These are phyloP conservation scores for Protonibea diacanthus DNA, from an alignment of 2,797 vertebrate species.

Conservation along the genomic window DNA sequence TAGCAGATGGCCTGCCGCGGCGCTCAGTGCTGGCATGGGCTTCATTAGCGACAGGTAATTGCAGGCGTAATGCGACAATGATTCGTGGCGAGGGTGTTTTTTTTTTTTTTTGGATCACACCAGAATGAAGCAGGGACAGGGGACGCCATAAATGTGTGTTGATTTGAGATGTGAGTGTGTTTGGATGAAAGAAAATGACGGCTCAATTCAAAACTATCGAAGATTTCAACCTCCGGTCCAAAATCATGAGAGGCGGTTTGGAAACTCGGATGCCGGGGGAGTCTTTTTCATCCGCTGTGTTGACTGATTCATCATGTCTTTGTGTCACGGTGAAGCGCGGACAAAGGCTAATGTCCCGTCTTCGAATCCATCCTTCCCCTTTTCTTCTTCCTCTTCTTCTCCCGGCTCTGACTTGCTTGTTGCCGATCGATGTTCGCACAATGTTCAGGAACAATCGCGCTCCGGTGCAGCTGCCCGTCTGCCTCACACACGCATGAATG, in stretches of 20 bases:
- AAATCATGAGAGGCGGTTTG: not conserved
- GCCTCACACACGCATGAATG: slow-evolving; percentile 31
- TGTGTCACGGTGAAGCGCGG: slow-evolving; percentile 15
- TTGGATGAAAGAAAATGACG: not conserved
- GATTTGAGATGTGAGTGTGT: not conserved
- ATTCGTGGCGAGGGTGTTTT: slow-evolving; percentile 41
- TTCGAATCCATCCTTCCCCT: slow-evolving; percentile 19
- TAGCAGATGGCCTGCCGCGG: slow-evolving; percentile 73
- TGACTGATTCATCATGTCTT: slow-evolving; percentile 29
- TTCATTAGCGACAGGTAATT: slow-evolving; percentile 78
- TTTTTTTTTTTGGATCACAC: not conserved
- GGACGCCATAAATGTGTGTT: not conserved
- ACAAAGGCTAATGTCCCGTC: slow-evolving; percentile 46
- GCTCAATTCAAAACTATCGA: not conserved
- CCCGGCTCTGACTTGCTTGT: slow-evolving; percentile 41
- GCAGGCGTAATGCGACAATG: slow-evolving; percentile 52
- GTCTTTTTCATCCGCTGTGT: not conserved
- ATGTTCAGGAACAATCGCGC: slow-evolving; percentile 53
- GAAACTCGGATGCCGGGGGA: slow-evolving; percentile 22
- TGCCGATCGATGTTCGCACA: slow-evolving; percentile 72
- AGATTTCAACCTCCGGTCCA: not conserved
- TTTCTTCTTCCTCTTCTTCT: too few relatives aligned
- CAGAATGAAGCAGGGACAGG: slow-evolving; percentile 35
- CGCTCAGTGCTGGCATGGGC: slow-evolving; percentile 50
- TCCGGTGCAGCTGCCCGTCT: slow-evolving; percentile 29